A percentile compares a stretch with the other conserved stretches of the same genome.
phyloP scores from a whole-genome alignment of 2,797 vertebrate genomes.

The Odontamblyopus rebecca region DNA sequence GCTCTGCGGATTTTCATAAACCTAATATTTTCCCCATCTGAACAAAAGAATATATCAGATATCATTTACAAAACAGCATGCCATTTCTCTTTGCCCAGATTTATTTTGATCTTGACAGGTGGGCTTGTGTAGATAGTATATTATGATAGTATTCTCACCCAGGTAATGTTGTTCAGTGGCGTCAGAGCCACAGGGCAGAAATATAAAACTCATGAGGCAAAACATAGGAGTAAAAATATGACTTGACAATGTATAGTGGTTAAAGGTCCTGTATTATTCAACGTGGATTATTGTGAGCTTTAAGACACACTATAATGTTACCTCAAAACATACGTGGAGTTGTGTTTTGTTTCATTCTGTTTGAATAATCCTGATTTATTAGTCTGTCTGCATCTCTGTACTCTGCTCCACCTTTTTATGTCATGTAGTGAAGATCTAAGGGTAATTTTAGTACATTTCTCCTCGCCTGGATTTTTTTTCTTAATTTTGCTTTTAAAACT shows the following conservation, averaged over 20 bases:
- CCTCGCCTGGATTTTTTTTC: too few relatives aligned
- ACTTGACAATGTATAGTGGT: neutral
- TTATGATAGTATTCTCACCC: neutral
- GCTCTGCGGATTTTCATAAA: neutral
- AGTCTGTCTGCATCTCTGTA: too few relatives aligned
- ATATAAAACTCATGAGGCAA: slow-evolving; percentile 11
- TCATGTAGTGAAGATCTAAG: too few relatives aligned
- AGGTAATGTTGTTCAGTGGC: neutral
- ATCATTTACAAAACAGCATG: neutral
- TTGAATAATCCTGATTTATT: too few relatives aligned
- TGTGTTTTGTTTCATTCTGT: too few relatives aligned
- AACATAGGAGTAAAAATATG: neutral
- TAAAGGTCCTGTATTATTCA: too few relatives aligned
- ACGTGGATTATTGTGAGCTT: too few relatives aligned
- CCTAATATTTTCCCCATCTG: neutral
- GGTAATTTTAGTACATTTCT: too few relatives aligned
- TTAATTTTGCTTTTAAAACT: too few relatives aligned
- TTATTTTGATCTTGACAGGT: slow-evolving; percentile 3
- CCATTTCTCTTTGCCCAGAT: neutral
- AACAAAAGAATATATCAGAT: neutral
- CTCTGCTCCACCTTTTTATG: too few relatives aligned
- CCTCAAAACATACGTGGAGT: too few relatives aligned
- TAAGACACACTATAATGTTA: too few relatives aligned
- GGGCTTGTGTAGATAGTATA: slow-evolving; percentile 10
- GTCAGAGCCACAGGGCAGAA: slow-evolving; percentile 4